phyloP scores from a whole-genome alignment of 2,113 vertebrate species.

The Butorides virescens region DNA sequence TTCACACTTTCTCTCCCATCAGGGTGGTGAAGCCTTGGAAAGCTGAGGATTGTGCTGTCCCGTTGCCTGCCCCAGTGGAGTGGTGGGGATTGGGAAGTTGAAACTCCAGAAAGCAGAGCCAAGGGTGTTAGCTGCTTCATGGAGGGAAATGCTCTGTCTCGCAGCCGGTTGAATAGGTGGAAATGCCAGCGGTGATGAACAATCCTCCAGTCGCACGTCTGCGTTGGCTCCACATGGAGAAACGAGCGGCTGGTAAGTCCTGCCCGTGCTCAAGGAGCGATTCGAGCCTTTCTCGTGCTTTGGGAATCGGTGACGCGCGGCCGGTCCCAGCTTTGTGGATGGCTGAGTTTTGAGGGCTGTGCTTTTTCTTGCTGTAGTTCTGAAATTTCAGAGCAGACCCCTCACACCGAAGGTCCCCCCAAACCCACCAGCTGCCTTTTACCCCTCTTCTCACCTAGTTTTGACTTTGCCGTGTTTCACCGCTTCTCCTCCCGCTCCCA shows the following conservation, averaged over 20 bases:
- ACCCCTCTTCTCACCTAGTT: neutral
- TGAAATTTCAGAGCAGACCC: neutral
- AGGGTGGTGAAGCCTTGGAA: neutral
- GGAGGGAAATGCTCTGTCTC: fast-evolving
- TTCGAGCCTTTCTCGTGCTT: fast-evolving
- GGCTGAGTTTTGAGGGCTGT: neutral
- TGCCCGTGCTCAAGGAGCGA: fast-evolving
- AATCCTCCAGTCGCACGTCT: fast-evolving
- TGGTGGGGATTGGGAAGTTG: neutral
- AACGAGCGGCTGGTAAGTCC: neutral
- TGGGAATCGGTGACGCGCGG: fast-evolving
- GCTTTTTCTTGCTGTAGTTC: neutral
- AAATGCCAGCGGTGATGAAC: fast-evolving
- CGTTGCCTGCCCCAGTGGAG: neutral
- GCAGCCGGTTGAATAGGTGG: neutral
- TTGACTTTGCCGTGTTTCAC: neutral
- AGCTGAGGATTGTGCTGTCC: no score
- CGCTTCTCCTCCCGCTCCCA: fast-evolving
- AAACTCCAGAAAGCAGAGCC: neutral
- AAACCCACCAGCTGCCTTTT: neutral
- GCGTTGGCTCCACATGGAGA: fast-evolving
- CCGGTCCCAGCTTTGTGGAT: fast-evolving
- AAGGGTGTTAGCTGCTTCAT: fast-evolving
- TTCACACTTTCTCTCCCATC: neutral
- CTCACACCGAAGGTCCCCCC: fast-evolving